Conservation (phyloP, 1,140 invertebrate genomes). For the Chrysomallon squamiferum region DNA sequence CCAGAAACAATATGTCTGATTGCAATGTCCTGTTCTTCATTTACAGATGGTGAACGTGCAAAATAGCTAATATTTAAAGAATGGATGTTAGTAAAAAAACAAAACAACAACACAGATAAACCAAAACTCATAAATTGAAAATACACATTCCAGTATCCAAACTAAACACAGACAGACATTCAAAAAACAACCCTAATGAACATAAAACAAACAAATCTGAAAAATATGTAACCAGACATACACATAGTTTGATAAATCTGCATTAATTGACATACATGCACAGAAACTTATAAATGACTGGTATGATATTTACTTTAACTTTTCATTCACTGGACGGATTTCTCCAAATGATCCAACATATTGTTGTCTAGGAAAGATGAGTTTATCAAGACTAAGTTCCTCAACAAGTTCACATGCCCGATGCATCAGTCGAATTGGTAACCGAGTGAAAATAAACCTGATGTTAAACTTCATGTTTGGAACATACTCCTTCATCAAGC, state of each 20-base stretch:
- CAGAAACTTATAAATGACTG: too few relatives aligned
- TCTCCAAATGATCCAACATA: slow-evolving; percentile 62
- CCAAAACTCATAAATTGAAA: neutral
- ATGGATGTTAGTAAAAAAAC: neutral
- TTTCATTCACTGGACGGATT: slow-evolving; percentile 1
- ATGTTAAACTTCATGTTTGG: slow-evolving; percentile 48
- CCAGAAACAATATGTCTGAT: slow-evolving; percentile 77
- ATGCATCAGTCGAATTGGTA: slow-evolving; percentile 70
- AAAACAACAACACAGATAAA: neutral
- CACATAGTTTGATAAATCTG: too few relatives aligned
- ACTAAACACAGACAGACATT: too few relatives aligned
- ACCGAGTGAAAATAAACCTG: slow-evolving; percentile 53
- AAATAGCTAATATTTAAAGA: slow-evolving; percentile 70
- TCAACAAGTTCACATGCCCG: slow-evolving; percentile 70
- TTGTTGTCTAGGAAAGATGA: slow-evolving; percentile 73
- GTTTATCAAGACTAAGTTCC: slow-evolving; percentile 66
- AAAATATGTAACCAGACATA: too few relatives aligned
- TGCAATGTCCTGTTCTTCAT: slow-evolving; percentile 71
- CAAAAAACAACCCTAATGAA: too few relatives aligned
- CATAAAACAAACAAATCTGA: too few relatives aligned
- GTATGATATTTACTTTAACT: slow-evolving; percentile 13
- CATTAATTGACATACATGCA: too few relatives aligned
- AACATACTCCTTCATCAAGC: slow-evolving; percentile 38
- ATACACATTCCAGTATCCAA: too few relatives aligned
- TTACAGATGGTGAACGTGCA: slow-evolving; percentile 71